These are phyloP conservation scores for Odontamblyopus lacepedii DNA, from an alignment of 2,797 vertebrate species.

Conservation along the genomic window DNA sequence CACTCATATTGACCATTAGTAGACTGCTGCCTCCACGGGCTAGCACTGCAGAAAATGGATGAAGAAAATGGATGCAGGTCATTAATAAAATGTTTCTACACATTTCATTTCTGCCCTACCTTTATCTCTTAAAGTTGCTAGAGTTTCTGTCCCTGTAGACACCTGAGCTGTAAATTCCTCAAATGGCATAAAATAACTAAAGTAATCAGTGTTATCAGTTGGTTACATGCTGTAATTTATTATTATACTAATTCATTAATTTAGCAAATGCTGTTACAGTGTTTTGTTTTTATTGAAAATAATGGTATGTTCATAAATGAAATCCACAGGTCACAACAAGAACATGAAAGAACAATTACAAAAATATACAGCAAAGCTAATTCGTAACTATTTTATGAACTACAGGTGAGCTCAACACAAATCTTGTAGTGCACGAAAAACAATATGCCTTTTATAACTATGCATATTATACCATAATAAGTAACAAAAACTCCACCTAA, in stretches of 20 bases:
- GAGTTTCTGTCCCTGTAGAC: not conserved
- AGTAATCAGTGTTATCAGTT: not conserved
- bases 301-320: conserved; percentile 35
- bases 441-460: conserved; percentile 12
- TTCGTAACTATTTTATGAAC: conserved; percentile 42
- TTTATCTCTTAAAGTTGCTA: not conserved
- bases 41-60: too few relatives aligned
- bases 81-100: not conserved
- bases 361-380: conserved; percentile 23
- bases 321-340: conserved; percentile 27
- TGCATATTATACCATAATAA: not conserved
- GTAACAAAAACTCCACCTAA: conserved; percentile 57
- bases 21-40: not conserved
- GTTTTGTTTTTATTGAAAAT: conserved; percentile 58
- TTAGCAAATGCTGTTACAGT: conserved; percentile 17
- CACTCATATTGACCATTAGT: not conserved
- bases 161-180: not conserved
- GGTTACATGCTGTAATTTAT: not conserved
- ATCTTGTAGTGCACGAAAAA: not conserved
- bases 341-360: not conserved
- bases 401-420: conserved; percentile 16
- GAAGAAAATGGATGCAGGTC: too few relatives aligned
- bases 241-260: not conserved
- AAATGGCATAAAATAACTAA: not conserved
- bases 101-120: not conserved